Percentiles rank a stretch among this genome's conserved stretches.
These are phyloP conservation scores for Rutpela maculata DNA, from an alignment of 2,888 invertebrate genomes.

Conservation along the genomic window DNA sequence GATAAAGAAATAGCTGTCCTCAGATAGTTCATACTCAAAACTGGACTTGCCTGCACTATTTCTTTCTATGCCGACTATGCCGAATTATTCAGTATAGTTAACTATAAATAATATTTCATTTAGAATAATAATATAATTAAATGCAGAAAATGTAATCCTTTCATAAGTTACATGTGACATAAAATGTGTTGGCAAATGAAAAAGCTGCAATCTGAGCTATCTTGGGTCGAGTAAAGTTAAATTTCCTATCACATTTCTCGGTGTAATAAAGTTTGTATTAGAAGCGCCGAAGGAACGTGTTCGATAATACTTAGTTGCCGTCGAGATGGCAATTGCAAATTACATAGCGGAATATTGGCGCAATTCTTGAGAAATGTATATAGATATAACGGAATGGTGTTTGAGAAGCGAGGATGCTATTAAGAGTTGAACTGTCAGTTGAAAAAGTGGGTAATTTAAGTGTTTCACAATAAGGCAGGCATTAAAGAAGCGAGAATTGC, in stretches of 20 bases:
- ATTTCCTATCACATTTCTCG: slow-evolving; percentile 7
- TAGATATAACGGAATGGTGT: slow-evolving; percentile 3
- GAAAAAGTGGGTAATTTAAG: neutral
- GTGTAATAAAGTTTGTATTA: slow-evolving; percentile 10
- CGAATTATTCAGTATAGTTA: too few species aligned
- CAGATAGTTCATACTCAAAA: too few species aligned
- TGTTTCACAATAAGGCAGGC: neutral
- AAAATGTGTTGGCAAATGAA: neutral
- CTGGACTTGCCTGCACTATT: too few species aligned
- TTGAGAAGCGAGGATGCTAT: neutral
- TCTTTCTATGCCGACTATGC: too few species aligned
- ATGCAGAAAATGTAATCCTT: too few species aligned
- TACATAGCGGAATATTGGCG: neutral
- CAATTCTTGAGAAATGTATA: neutral
- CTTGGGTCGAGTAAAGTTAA: neutral
- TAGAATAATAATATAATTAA: too few species aligned
- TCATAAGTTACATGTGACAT: neutral
- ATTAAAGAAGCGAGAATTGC: neutral
- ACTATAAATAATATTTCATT: too few species aligned
- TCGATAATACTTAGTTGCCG: slow-evolving; percentile 1
- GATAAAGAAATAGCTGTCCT: too few species aligned
- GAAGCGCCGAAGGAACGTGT: slow-evolving; percentile 10
- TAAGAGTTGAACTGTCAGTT: neutral
- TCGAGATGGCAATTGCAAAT: slow-evolving; percentile 20
- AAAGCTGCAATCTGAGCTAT: neutral